A percentile compares a stretch with the other conserved stretches of the same genome.
Conservation (phyloP, 2,113 vertebrate species). For the Cephalopholis sonnerati region DNA sequence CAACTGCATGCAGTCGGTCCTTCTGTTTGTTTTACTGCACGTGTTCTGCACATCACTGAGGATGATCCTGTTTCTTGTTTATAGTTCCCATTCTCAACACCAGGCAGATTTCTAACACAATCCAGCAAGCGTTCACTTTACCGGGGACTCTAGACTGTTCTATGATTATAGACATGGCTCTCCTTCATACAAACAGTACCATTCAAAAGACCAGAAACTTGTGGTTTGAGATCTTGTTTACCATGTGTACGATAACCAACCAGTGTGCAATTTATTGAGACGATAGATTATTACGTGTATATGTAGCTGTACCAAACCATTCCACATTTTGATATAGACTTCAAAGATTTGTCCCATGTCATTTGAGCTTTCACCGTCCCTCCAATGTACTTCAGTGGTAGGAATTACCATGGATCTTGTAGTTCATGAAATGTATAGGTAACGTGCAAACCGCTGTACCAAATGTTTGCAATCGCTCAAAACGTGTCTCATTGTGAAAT, state of each 20-base stretch:
- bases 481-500: constrained; percentile 79
- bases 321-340: constrained; percentile 81
- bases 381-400: constrained; percentile 76
- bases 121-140: constrained; percentile 67
- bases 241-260: constrained; percentile 79
- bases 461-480: constrained; percentile 72
- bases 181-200: constrained; percentile 55
- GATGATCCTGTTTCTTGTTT: constrained; percentile 62
- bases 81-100: constrained; percentile 47
- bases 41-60: constrained; percentile 66
- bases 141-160: constrained; percentile 79
- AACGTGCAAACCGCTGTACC: constrained; percentile 71
- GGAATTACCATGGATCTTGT: constrained; percentile 68
- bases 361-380: constrained; percentile 69
- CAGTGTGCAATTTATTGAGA: constrained; percentile 77
- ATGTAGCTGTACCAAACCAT: constrained; percentile 82
- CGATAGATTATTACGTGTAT: constrained; percentile 75
- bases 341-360: constrained; percentile 68
- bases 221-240: constrained; percentile 86
- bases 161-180: constrained; percentile 59
- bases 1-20: constrained; percentile 78
- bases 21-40: constrained; percentile 75
- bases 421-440: constrained; percentile 70
- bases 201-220: constrained; percentile 88
- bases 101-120: constrained; percentile 59